Base-by-base conservation (phyloP, 2,797 vertebrate species). In the Streptopelia turtur region DNA sequence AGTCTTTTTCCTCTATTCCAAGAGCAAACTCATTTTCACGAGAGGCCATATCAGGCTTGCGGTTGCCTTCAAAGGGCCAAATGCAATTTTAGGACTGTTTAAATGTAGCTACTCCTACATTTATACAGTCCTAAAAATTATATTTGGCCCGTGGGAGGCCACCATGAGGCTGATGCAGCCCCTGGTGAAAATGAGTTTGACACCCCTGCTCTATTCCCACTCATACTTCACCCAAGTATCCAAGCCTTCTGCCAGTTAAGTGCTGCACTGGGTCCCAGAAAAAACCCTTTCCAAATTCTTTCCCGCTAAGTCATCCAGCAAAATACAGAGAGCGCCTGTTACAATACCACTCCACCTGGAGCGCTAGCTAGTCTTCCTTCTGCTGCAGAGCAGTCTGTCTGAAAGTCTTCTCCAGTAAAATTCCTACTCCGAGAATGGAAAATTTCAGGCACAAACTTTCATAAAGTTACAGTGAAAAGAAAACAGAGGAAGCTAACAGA, bases 401-500 rank as follows among this genome's bases (percentile, higher is more conserved):
- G 25, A 35, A 47, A 91, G 60, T 1, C 4, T 55, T 33, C 71
- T 47, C 82, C 47, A 59, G 93, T 69, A 93, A 95, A 94, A 94
- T 93, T 95, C 90, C 90, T 80, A 79, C 88, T 43, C 28, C 0
- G 11, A 68, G 84, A 64, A 71, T 55, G 93, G 95, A 97, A 97
- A 96, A 43, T 94, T 97, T 95, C 83, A 63, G 61, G 33, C 74
- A 75, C 21, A 41, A 75, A 24, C 65, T 89, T 89, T 3, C 31
- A 30, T 4, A 30, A 87, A 89, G 70, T 91, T 85, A 50, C 31
- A 91, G 61, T 85, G 84, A 95, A 93, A 80, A 25, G n/a, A 89
- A 89, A 92, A 57, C 80, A 95, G 72, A 95, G 53, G 30, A 93
- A 86, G 28, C 22, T 10, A 83, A 87, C 53, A 91, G 92, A 83